Conservation (phyloP, 1,140 invertebrate species). For the Eulimnadia texana region DNA sequence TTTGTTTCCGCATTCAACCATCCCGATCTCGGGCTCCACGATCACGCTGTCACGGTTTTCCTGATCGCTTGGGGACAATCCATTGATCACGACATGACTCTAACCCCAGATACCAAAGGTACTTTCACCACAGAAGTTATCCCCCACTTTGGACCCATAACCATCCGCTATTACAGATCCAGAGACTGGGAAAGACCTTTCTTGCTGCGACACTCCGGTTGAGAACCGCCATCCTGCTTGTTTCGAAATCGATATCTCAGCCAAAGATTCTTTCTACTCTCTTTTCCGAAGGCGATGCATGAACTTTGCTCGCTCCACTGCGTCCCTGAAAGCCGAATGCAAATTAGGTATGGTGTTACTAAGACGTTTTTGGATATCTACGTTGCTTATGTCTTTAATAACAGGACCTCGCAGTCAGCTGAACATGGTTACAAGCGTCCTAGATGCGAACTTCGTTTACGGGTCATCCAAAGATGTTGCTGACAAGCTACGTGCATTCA, state of each 20-base stretch:
- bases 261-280: constrained; percentile 34
- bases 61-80: constrained; percentile 37
- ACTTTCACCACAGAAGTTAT: neutral
- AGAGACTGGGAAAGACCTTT: constrained; percentile 27
- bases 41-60: constrained; percentile 35
- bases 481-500: constrained; percentile 31
- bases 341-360: too few relatives aligned
- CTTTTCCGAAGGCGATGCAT: constrained; percentile 35
- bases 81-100: constrained; percentile 39
- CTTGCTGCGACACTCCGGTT: constrained; percentile 28
- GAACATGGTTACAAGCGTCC: constrained; percentile 34
- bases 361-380: too few relatives aligned
- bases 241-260: constrained; percentile 35
- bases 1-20: constrained; percentile 33
- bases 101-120: constrained; percentile 38
- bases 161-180: too few relatives aligned
- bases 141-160: too few relatives aligned
- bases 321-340: constrained; percentile 34
- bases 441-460: constrained; percentile 39
- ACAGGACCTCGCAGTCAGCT: constrained; percentile 34
- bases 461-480: constrained; percentile 33
- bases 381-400: too few relatives aligned
- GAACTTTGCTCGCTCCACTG: constrained; percentile 33
- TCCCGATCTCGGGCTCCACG: constrained; percentile 32
- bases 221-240: constrained; percentile 26